phyloP scores from a whole-genome alignment of 2,113 vertebrate species.

The Sporophila hypoxantha region DNA sequence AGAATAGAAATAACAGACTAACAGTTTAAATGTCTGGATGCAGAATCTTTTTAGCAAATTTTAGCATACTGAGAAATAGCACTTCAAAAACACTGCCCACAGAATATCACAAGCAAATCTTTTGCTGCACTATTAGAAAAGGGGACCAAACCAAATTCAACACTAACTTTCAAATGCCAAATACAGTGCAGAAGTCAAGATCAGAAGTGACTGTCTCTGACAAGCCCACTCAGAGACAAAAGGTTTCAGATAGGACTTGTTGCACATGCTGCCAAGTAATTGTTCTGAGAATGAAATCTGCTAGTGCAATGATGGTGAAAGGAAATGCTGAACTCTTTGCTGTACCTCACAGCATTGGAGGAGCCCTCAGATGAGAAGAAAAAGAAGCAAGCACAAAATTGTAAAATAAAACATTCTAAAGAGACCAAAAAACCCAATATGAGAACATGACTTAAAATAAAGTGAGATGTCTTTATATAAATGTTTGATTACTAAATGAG shows the following conservation, averaged over 20 bases:
- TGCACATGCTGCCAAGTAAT: not conserved
- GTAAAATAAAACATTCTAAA: not conserved
- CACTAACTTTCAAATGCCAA: not conserved
- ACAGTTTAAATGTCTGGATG: not conserved
- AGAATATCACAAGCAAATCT: not conserved
- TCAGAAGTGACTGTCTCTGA: not conserved
- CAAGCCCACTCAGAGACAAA: not conserved
- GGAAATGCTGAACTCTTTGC: not conserved
- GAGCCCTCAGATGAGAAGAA: not conserved
- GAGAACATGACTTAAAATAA: not conserved
- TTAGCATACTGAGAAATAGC: not conserved
- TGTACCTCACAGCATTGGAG: not conserved
- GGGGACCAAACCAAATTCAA: not conserved
- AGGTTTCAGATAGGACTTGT: not conserved
- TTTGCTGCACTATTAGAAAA: not conserved
- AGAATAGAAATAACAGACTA: not conserved
- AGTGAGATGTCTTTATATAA: not conserved
- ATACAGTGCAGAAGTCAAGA: not conserved
- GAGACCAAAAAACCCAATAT: not conserved
- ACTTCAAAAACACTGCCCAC: not conserved
- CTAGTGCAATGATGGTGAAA: not conserved
- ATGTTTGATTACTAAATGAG: not conserved
- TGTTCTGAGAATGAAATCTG: not conserved
- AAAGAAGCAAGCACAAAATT: not conserved
- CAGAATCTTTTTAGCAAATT: not conserved